Evolutionary conservation across 2,888 invertebrate genomes (phyloP).

Genomic region (Scaptodrosophila latifasciaeformis): DNA sequence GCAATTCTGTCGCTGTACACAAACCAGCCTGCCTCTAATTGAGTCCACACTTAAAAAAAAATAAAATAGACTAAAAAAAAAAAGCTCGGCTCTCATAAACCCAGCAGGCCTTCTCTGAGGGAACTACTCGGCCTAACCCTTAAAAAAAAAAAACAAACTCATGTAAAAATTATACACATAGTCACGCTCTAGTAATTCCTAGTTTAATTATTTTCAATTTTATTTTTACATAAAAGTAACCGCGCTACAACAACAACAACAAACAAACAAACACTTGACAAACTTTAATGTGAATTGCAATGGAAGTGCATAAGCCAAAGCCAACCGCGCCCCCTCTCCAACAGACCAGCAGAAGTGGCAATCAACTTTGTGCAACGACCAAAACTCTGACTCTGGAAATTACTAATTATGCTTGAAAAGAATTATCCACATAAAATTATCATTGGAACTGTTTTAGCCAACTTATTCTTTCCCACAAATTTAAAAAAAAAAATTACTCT

Average conservation of each 20-base stretch:
- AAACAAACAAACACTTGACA: constrained; percentile 43
- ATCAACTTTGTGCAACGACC: too few relatives aligned
- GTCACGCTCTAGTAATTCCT: constrained; percentile 65
- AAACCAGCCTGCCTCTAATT: constrained; percentile 31
- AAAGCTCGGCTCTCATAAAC: too few relatives aligned
- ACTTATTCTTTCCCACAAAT: too few relatives aligned
- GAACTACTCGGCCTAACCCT: constrained; percentile 16
- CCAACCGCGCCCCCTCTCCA: neutral
- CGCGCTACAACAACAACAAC: constrained; percentile 38
- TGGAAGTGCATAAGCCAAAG: constrained; percentile 46
- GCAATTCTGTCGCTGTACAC: too few relatives aligned
- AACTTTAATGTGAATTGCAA: constrained; percentile 35
- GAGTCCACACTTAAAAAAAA: constrained; percentile 37
- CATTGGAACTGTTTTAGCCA: too few relatives aligned
- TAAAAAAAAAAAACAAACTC: neutral
- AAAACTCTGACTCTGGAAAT: constrained; percentile 23
- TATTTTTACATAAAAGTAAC: constrained; percentile 60
- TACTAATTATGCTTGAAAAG: constrained; percentile 45
- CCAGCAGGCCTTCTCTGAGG: constrained; percentile 26
- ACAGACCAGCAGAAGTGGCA: neutral
- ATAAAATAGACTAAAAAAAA: too few relatives aligned
- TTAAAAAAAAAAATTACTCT: too few relatives aligned
- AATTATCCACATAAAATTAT: constrained; percentile 6
- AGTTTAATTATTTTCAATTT: constrained; percentile 63
- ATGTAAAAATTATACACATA: constrained; percentile 2